phyloP scores from a whole-genome alignment of 2,113 vertebrate genomes.

The Ciconia boyciana region DNA sequence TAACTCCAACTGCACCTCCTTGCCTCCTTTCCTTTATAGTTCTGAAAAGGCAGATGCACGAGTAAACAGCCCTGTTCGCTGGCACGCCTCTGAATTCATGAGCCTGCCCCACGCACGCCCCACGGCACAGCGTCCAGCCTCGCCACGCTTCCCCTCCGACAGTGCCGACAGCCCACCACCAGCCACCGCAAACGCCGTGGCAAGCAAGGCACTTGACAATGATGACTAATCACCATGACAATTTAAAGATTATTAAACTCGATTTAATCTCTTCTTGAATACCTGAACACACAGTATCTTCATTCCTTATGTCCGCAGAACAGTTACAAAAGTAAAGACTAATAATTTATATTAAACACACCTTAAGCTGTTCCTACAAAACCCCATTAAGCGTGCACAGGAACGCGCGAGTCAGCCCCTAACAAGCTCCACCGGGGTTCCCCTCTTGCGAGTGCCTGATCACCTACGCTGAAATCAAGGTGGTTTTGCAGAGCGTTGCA shows the following conservation, averaged over 20 bases:
- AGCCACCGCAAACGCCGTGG: rapidly evolving
- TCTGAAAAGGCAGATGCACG: neutral
- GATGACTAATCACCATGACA: neutral
- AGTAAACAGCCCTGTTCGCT: neutral
- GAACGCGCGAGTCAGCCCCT: rapidly evolving
- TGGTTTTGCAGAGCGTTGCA: neutral
- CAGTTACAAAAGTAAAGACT: neutral
- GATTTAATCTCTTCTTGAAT: neutral
- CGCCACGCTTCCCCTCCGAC: rapidly evolving
- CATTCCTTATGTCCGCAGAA: neutral
- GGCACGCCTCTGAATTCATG: rapidly evolving
- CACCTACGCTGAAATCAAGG: neutral
- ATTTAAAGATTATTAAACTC: neutral
- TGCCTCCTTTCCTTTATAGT: neutral
- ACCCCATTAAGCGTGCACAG: neutral
- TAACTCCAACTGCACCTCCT: neutral
- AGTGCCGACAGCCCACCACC: rapidly evolving
- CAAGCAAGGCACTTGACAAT: neutral
- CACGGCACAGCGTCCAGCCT: neutral
- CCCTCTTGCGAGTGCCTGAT: neutral
- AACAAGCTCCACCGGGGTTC: neutral
- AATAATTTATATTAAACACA: neutral
- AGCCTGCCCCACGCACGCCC: rapidly evolving
- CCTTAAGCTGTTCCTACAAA: neutral
- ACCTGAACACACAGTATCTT: neutral